Conservation (phyloP, 2,113 vertebrate genomes). For the Carassius gibelio region DNA sequence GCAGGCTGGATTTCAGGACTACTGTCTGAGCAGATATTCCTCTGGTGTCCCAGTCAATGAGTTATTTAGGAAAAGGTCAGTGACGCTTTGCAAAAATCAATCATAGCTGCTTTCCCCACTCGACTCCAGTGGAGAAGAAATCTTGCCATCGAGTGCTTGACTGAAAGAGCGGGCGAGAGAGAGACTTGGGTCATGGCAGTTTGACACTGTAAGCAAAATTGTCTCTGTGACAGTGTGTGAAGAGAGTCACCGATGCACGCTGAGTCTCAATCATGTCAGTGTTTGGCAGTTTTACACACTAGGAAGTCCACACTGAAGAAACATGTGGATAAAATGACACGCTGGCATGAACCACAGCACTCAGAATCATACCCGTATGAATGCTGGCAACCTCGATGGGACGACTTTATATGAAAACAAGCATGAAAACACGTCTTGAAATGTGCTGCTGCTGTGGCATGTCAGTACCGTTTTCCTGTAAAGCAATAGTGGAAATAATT, state of each 20-base stretch:
- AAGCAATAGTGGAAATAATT: neutral
- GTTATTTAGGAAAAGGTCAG: constrained; percentile 45
- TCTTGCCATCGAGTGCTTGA: constrained; percentile 6
- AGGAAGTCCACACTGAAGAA: constrained; percentile 17
- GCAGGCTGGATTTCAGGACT: neutral
- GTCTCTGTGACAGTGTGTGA: constrained; percentile 18
- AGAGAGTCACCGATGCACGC: constrained; percentile 25
- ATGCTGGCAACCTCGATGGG: neutral
- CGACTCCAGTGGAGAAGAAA: neutral
- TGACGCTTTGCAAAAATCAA: constrained; percentile 34
- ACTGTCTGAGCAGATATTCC: neutral
- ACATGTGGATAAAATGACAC: neutral
- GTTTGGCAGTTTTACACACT: neutral
- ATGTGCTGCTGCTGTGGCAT: neutral
- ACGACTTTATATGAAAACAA: neutral
- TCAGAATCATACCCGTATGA: constrained; percentile 18
- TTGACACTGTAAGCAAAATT: constrained; percentile 37
- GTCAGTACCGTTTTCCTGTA: neutral
- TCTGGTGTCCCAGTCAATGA: constrained; percentile 21
- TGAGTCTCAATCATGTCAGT: neutral
- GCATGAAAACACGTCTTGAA: neutral
- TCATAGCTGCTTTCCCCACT: constrained; percentile 4
- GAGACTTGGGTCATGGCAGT: constrained; percentile 32
- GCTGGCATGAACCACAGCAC: constrained; percentile 14
- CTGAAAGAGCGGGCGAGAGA: constrained; percentile 40